Conservation (phyloP, 2,888 invertebrate genomes). For the Ceratothoa steindachneri region DNA sequence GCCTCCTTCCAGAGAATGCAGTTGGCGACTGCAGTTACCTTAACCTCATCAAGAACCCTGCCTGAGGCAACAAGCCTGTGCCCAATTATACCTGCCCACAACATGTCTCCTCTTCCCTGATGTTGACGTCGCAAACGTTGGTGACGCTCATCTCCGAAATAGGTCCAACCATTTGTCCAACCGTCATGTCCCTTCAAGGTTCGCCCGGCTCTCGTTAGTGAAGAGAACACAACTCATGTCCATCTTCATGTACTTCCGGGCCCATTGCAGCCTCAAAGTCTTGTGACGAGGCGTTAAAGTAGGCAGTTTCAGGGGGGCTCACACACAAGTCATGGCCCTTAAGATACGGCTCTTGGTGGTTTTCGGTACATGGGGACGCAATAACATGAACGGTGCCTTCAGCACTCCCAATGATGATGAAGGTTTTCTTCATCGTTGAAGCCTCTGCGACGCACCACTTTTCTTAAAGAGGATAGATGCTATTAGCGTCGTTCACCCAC, state of each 20-base stretch:
- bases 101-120: not conserved
- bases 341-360: too few species aligned
- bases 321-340: too few species aligned
- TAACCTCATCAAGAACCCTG: not conserved
- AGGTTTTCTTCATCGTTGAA: too few species aligned
- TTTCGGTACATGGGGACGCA: too few species aligned
- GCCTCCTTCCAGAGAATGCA: too few species aligned
- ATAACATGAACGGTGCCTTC: too few species aligned
- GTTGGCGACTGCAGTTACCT: not conserved
- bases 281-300: too few species aligned
- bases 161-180: not conserved
- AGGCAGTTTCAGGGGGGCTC: too few species aligned
- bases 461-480: too few species aligned
- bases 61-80: not conserved
- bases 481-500: too few species aligned
- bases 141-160: not conserved
- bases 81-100: not conserved
- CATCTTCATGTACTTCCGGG: not conserved
- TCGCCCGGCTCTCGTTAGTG: not conserved
- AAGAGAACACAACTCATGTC: not conserved
- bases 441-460: too few species aligned
- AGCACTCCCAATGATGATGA: too few species aligned
- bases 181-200: not conserved
- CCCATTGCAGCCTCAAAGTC: not conserved
- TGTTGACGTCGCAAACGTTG: not conserved